These are phyloP conservation scores for Malacoctenus gilli DNA, from an alignment of 2,797 vertebrate genomes.

Conservation along the genomic window DNA sequence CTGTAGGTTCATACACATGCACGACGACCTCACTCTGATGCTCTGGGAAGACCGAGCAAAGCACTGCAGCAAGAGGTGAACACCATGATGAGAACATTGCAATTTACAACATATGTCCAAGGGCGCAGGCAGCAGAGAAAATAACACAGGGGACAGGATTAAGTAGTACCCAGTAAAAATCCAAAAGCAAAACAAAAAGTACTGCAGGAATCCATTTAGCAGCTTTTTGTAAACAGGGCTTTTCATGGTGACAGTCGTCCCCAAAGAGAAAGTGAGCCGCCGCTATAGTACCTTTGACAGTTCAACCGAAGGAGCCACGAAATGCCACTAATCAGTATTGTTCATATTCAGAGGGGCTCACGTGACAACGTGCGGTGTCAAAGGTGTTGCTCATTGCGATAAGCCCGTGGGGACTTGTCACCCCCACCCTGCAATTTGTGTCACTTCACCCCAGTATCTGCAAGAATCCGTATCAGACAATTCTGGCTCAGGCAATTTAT, in stretches of 20 bases:
- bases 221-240: conserved; percentile 11
- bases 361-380: conserved; percentile 6
- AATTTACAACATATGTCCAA: conserved; percentile 25
- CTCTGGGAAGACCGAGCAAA: conserved; percentile 15
- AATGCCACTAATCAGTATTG: conserved; percentile 4
- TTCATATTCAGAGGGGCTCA: conserved; percentile 6
- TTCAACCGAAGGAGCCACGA: conserved; percentile 3
- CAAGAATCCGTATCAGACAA: neutral
- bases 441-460: neutral
- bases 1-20: no score
- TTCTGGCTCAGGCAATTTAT: neutral
- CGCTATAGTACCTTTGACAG: neutral
- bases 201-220: conserved; percentile 18
- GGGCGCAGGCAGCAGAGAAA: conserved; percentile 14
- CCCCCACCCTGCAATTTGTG: conserved; percentile 1
- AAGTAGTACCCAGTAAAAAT: conserved; percentile 34
- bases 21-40: conserved; percentile 22
- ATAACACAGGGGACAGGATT: conserved; percentile 48
- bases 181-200: conserved; percentile 31
- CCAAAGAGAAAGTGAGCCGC: neutral
- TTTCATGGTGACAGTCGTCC: conserved; percentile 5
- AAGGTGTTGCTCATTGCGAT: conserved; percentile 2
- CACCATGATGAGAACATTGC: neutral
- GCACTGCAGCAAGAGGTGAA: neutral
- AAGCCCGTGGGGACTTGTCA: neutral